Evolutionary conservation across 37 sponge, comb jelly and placozoan genomes (phyloP).

Genomic region (Theonella swinhoei): DNA sequence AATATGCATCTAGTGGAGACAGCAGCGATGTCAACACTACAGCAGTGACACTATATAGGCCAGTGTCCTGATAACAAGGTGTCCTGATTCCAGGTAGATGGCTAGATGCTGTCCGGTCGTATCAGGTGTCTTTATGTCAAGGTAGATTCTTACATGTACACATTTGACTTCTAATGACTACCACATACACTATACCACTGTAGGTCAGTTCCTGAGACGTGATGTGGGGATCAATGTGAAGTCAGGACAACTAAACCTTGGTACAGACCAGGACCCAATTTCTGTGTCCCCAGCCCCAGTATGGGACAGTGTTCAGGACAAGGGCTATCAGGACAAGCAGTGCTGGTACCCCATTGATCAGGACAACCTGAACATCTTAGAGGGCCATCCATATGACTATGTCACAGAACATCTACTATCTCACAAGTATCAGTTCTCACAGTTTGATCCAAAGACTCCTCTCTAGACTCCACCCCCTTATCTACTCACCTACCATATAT

Average conservation of each 20-base stretch:
- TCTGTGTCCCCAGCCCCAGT: neutral
- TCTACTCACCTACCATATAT: too few relatives aligned
- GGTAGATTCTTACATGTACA: too few relatives aligned
- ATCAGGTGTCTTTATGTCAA: too few relatives aligned
- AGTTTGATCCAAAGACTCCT: neutral
- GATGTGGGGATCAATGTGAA: conserved; percentile 9
- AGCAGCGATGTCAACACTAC: too few relatives aligned
- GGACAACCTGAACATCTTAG: neutral
- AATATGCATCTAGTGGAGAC: too few relatives aligned
- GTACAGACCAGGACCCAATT: neutral
- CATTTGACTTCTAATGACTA: too few relatives aligned
- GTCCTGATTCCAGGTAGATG: too few relatives aligned
- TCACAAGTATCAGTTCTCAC: neutral
- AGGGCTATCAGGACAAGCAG: neutral
- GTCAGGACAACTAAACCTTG: neutral
- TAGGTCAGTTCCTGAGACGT: conserved; percentile 32
- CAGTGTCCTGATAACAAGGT: too few relatives aligned
- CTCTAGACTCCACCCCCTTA: too few relatives aligned
- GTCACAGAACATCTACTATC: neutral
- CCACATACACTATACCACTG: too few relatives aligned
- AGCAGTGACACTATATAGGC: too few relatives aligned
- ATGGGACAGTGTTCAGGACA: conserved; percentile 28
- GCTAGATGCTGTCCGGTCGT: too few relatives aligned
- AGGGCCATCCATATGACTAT: neutral
- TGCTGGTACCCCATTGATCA: conserved; percentile 39